Percentiles rank a stretch among this genome's conserved stretches.
Conservation (phyloP, 1,140 invertebrate species). For the Anastrepha obliqua region DNA sequence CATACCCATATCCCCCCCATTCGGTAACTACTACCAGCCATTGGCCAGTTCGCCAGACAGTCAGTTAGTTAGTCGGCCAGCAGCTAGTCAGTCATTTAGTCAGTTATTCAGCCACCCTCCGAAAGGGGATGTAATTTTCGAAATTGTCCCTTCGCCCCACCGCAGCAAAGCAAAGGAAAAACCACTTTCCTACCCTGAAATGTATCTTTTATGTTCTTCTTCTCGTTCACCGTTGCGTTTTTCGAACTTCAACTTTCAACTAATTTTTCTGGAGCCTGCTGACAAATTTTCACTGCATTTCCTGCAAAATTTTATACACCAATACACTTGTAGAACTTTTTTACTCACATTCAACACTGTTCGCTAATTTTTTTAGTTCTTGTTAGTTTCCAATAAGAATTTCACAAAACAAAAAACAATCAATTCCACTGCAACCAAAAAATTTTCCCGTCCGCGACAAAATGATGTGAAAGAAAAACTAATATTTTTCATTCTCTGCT, state of each 20-base stretch:
- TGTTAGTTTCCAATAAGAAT: conserved; percentile 44
- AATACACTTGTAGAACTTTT: conserved; percentile 26
- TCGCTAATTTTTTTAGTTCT: conserved; percentile 34
- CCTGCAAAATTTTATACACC: conserved; percentile 22
- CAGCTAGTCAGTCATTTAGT: neutral
- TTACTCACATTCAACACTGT: conserved; percentile 50
- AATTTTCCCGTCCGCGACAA: conserved; percentile 41
- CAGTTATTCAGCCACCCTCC: conserved; percentile 16
- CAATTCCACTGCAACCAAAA: conserved; percentile 31
- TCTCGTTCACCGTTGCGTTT: conserved; percentile 45
- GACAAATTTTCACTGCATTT: conserved; percentile 29
- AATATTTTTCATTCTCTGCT: conserved; percentile 38
- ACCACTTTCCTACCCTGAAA: conserved; percentile 8
- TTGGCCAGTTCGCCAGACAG: neutral
- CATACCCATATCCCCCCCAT: conserved; percentile 6
- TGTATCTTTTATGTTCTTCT: conserved; percentile 34
- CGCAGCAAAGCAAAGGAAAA: conserved; percentile 17
- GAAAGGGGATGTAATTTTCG: conserved; percentile 5
- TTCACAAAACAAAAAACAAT: conserved; percentile 49
- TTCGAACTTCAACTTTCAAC: conserved; percentile 42
- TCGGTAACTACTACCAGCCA: neutral
- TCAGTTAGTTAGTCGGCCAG: neutral
- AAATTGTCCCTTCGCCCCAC: conserved; percentile 34
- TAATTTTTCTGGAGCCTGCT: conserved; percentile 47
- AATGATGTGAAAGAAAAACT: conserved; percentile 53